Percentiles rank a stretch among this genome's conserved stretches.
Evolutionary conservation across 2,888 invertebrate species (phyloP).

Genomic region (Abscondita cerata): DNA sequence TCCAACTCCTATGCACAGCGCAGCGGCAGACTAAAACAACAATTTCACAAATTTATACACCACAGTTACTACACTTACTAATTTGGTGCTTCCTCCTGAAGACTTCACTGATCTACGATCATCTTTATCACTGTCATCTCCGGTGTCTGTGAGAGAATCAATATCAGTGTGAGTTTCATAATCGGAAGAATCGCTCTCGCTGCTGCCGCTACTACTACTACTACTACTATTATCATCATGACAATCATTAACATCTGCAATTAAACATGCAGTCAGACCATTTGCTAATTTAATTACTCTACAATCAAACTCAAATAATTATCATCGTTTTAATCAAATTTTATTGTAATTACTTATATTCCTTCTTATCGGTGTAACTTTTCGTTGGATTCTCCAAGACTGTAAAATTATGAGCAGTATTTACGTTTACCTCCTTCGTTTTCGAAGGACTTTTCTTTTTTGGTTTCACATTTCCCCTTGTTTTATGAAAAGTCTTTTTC

Average conservation of each 20-base stretch:
- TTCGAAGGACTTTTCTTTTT: no score
- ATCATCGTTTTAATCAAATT: no score
- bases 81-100: conserved; percentile 50
- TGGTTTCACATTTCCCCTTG: not conserved
- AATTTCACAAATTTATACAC: conserved; percentile 14
- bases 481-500: not conserved
- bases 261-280: conserved; percentile 74
- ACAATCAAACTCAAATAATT: conserved; percentile 36
- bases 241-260: conserved; percentile 66
- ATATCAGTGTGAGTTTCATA: conserved; percentile 32
- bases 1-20: conserved; percentile 78
- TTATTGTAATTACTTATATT: conserved; percentile 74
- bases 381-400: conserved; percentile 62
- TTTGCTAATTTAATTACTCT: conserved; percentile 72
- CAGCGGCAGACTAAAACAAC: conserved; percentile 71
- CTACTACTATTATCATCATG: conserved; percentile 50
- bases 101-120: conserved; percentile 49
- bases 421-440: no score
- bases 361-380: conserved; percentile 78
- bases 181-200: no score
- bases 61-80: no score
- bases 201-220: conserved; percentile 44
- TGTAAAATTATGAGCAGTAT: no score
- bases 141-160: conserved; percentile 33
- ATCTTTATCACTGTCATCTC: conserved; percentile 36